phyloP scores from a whole-genome alignment of 2,797 vertebrate species.

The Macrochelys suwanniensis region DNA sequence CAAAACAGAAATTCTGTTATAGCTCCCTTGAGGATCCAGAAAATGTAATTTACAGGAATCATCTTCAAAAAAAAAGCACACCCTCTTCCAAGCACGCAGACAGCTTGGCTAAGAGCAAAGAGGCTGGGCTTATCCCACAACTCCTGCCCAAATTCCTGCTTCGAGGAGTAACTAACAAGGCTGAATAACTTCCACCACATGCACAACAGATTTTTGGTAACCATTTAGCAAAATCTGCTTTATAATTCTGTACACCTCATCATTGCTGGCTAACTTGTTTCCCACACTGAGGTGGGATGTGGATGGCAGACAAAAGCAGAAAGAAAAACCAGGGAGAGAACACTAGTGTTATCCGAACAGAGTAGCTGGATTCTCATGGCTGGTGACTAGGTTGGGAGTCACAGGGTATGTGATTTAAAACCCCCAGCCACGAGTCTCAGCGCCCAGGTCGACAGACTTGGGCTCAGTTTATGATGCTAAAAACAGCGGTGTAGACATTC shows the following conservation, averaged over 20 bases:
- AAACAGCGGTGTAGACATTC: background rate
- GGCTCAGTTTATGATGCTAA: background rate
- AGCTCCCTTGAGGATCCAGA: conserved; percentile 54
- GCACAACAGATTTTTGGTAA: background rate
- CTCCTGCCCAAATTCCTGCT: background rate
- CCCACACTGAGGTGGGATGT: rapidly evolving
- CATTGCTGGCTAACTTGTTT: rapidly evolving
- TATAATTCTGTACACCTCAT: rapidly evolving
- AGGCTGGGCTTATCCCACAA: background rate
- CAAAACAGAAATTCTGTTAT: conserved; percentile 61
- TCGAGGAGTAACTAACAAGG: background rate
- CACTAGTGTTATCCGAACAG: rapidly evolving
- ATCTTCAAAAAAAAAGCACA: conserved; percentile 25
- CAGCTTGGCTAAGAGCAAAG: background rate
- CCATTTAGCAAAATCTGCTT: rapidly evolving
- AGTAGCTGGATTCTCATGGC: background rate
- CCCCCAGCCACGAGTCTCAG: background rate
- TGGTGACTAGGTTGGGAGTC: background rate
- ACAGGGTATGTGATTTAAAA: background rate
- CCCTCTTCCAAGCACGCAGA: conserved; percentile 66
- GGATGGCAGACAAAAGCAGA: rapidly evolving
- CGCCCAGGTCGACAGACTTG: background rate
- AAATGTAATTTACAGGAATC: conserved; percentile 78
- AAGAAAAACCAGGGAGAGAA: background rate
- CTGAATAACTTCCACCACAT: background rate